Percentiles rank a stretch among this genome's conserved stretches.
Conservation (phyloP, 2,113 vertebrate species). For the Holacanthus passer region DNA sequence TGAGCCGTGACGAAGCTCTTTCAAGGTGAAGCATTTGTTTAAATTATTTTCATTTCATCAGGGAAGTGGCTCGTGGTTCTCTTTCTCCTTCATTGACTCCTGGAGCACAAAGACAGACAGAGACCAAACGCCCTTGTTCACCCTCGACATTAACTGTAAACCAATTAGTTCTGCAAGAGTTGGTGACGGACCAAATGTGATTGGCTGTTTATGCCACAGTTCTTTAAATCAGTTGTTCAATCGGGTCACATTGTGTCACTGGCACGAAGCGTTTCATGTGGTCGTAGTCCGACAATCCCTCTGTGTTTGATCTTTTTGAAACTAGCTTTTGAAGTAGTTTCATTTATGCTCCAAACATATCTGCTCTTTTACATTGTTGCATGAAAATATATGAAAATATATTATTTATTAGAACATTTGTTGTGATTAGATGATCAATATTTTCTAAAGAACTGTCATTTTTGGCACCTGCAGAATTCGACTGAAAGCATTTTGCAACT, state of each 20-base stretch:
- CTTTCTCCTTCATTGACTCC: slow-evolving; percentile 56
- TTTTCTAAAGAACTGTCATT: no score
- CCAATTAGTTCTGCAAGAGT: slow-evolving; percentile 56
- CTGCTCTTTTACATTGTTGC: no score
- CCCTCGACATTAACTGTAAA: slow-evolving; percentile 40
- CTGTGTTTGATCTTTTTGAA: no score
- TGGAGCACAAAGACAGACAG: neutral
- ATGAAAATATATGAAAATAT: no score
- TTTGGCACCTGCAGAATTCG: no score
- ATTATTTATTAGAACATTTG: no score
- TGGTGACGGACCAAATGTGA: slow-evolving; percentile 43
- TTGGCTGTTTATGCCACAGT: slow-evolving; percentile 13
- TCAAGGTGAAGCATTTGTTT: slow-evolving; percentile 57
- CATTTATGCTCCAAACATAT: no score
- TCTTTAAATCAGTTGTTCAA: slow-evolving; percentile 43
- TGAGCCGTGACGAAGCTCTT: neutral
- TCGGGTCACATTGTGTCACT: slow-evolving; percentile 32
- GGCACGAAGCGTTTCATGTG: neutral
- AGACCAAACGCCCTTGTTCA: neutral
- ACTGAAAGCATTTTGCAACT: no score
- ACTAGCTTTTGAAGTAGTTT: no score
- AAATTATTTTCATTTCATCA: slow-evolving; percentile 43
- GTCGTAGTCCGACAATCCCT: no score
- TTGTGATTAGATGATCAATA: no score
- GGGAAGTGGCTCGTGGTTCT: slow-evolving; percentile 27